A percentile compares a stretch with the other conserved stretches of the same genome.
These are phyloP conservation scores for Microplitis deprimator DNA, from an alignment of 2,888 invertebrate genomes.

Conservation along the genomic window DNA sequence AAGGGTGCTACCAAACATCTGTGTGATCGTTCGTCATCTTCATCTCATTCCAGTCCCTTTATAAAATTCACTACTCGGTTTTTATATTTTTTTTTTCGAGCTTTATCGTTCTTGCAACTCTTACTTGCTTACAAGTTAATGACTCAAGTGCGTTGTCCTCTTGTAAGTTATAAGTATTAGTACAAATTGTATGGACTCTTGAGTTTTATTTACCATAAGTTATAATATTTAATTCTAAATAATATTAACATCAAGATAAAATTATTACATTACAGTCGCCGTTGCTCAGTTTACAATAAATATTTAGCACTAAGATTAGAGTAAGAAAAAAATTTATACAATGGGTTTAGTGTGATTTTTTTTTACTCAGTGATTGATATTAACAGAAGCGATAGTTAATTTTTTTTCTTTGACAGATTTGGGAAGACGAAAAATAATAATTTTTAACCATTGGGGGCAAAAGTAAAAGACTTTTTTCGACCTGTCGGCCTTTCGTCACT, in stretches of 20 bases:
- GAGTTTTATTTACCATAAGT: background rate
- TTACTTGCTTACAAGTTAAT: slow-evolving; percentile 43
- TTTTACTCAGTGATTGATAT: background rate
- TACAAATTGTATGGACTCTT: background rate
- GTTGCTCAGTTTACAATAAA: too few species aligned
- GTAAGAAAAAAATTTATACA: background rate
- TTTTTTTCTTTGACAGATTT: slow-evolving; percentile 10
- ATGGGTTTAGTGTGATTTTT: background rate
- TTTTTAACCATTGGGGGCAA: slow-evolving; percentile 10
- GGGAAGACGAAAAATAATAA: slow-evolving; percentile 1
- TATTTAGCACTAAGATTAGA: too few species aligned
- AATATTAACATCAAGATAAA: background rate
- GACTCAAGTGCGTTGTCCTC: slow-evolving; percentile 41
- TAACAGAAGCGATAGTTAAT: background rate
- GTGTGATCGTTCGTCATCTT: slow-evolving; percentile 53
- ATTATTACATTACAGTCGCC: background rate
- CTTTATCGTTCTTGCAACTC: slow-evolving; percentile 36
- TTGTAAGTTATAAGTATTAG: slow-evolving; percentile 2
- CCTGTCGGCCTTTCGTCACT: slow-evolving; percentile 59
- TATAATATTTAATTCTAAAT: background rate
- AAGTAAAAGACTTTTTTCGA: slow-evolving; percentile 32
- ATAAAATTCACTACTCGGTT: slow-evolving; percentile 23
- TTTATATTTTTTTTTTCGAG: slow-evolving; percentile 34
- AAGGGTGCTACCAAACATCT: slow-evolving; percentile 53
- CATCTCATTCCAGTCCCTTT: slow-evolving; percentile 32